Base-by-base conservation (phyloP, 2,113 vertebrate genomes). In the Larimichthys crocea region DNA sequence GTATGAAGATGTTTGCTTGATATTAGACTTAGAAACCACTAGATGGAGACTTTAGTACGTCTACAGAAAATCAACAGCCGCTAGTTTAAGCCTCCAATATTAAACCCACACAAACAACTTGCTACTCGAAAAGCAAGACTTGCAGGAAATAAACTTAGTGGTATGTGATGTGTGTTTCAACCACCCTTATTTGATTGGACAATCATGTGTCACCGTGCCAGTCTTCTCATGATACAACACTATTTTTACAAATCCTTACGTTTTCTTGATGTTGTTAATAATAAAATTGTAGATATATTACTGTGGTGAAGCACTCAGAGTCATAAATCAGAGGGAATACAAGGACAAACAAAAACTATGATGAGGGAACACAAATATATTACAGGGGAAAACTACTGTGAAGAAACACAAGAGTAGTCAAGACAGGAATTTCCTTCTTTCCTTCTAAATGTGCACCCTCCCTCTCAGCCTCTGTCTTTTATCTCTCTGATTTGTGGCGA, bases 31-130 rank as follows among this genome's bases (percentile, higher is more conserved):
- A 29, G 5, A 10, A 19, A 67, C 93, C 94, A 93, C 90, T 89
- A 94, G 93, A 89, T 80, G 91, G 91, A 74, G 89, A 83, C 72
- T 0, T 89, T 19, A 56, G 65, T 49, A 81, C 49, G 29, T 46
- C 7, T 15, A 20, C 19, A 62, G 5, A 69, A 49, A 53, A 64
- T 22, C 22, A 35, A 14, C 3, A 10, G 48, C 12, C 9, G 55
- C 48, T 60, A 35, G 31, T 35, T 40, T 20, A 5, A 50, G 20
- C 11, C 10, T 44, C 17, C n/a, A 52, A 3, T 10, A n/a, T 22
- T 8, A 44, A 44, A 62, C n/a, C 44, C 26, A 56, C 35, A 67
- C 35, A 50, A 26, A 50, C 42, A 31, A 12, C 16, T 6, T 11
- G n/a, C 8, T 40, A 40, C 31, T 35, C 1, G 20, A 19, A 49